Conservation (phyloP, 2,113 vertebrate species). For the Microtus montanus region DNA sequence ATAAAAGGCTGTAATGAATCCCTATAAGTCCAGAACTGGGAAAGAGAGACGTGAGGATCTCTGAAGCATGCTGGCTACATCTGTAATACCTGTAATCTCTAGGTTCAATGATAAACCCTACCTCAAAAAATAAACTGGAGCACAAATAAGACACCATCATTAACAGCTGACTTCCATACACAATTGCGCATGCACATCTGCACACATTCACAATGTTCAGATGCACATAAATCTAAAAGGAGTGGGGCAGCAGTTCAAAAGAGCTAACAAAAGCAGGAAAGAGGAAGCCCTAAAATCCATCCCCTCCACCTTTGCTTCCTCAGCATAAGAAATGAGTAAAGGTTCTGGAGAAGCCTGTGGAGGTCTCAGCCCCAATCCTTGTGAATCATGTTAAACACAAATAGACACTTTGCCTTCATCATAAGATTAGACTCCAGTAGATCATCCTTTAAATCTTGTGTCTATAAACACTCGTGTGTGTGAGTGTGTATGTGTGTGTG, state of each 20-base stretch:
- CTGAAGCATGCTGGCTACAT: too few species aligned
- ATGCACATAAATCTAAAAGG: background rate
- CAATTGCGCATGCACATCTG: background rate
- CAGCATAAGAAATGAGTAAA: background rate
- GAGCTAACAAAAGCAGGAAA: background rate
- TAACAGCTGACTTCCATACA: background rate
- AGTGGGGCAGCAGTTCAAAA: background rate
- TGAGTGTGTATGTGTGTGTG: too few species aligned
- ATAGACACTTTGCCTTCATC: conserved; percentile 38
- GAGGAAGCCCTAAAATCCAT: background rate
- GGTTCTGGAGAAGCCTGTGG: background rate
- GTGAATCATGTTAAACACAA: conserved; percentile 38
- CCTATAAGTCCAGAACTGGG: background rate
- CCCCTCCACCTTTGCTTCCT: background rate
- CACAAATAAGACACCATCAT: background rate
- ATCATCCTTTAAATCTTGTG: conserved; percentile 42
- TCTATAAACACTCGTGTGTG: background rate
- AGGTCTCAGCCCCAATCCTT: background rate
- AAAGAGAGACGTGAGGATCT: background rate
- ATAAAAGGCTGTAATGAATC: background rate
- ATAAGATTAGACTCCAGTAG: background rate
- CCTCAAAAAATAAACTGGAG: background rate
- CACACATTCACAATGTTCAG: background rate
- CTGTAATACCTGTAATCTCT: background rate
- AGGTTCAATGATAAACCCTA: background rate